Evolutionary conservation across 2,797 vertebrate species (phyloP).

Genomic region (Syngnathus acus): DNA sequence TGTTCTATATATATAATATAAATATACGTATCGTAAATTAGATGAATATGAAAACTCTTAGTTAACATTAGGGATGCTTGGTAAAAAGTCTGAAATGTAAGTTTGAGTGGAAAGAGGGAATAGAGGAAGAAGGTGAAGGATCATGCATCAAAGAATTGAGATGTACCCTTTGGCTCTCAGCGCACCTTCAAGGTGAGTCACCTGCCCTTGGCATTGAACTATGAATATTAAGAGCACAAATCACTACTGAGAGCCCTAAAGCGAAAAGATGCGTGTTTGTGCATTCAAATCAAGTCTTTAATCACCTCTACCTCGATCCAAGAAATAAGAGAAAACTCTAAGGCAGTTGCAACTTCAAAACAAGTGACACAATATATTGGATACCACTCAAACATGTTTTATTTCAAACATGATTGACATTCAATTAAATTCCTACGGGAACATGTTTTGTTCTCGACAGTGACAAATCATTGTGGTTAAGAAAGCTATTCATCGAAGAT

Average conservation of each 20-base stretch:
- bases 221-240: slow-evolving; percentile 49
- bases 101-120: neutral
- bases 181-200: slow-evolving; percentile 47
- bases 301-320: neutral
- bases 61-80: neutral
- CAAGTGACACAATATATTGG: neutral
- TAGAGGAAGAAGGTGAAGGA: neutral
- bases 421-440: neutral
- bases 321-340: neutral
- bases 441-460: neutral
- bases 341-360: neutral
- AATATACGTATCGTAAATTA: too few species aligned
- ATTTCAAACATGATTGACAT: neutral
- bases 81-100: slow-evolving; percentile 20
- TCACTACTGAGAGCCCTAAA: neutral
- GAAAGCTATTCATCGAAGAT: neutral
- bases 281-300: neutral
- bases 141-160: slow-evolving; percentile 26
- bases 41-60: neutral
- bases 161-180: slow-evolving; percentile 26
- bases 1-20: too few species aligned
- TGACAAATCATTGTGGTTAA: neutral
- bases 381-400: neutral
- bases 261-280: neutral
- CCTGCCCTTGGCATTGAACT: slow-evolving; percentile 46